phyloP scores from a whole-genome alignment of 2,113 vertebrate genomes.

The Martes martes region DNA sequence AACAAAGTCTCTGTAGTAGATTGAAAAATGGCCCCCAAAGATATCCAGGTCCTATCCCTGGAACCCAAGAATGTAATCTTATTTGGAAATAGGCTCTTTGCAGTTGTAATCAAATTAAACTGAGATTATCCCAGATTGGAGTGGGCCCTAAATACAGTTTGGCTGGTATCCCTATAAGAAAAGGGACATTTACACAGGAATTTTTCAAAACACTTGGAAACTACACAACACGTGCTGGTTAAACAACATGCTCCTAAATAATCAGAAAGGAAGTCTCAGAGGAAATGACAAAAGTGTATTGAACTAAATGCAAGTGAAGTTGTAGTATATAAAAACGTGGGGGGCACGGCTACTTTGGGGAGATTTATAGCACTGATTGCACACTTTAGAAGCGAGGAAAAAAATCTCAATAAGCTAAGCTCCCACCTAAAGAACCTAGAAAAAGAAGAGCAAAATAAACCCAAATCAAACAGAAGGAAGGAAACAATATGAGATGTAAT shows the following conservation, averaged over 20 bases:
- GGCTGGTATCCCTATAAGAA: not conserved
- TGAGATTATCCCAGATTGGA: not conserved
- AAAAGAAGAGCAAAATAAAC: not conserved
- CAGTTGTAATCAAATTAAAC: not conserved
- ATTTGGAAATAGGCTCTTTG: not conserved
- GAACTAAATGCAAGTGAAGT: not conserved
- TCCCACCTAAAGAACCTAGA: not conserved
- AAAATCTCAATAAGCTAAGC: not conserved
- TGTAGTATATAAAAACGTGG: not conserved
- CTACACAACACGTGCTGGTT: not conserved
- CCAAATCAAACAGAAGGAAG: not conserved
- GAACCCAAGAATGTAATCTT: not conserved
- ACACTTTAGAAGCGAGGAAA: not conserved
- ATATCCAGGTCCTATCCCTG: not conserved
- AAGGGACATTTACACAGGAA: not conserved
- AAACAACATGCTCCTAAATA: not conserved
- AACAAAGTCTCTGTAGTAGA: not conserved
- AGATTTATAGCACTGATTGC: not conserved
- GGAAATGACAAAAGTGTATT: not conserved
- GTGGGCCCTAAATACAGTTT: not conserved
- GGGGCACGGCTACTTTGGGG: not conserved
- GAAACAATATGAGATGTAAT: not conserved
- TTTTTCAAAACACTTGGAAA: not conserved
- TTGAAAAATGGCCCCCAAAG: not conserved
- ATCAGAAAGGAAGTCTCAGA: not conserved